These are phyloP conservation scores for Calliphora vomitoria DNA, from an alignment of 2,888 invertebrate species.

Conservation along the genomic window DNA sequence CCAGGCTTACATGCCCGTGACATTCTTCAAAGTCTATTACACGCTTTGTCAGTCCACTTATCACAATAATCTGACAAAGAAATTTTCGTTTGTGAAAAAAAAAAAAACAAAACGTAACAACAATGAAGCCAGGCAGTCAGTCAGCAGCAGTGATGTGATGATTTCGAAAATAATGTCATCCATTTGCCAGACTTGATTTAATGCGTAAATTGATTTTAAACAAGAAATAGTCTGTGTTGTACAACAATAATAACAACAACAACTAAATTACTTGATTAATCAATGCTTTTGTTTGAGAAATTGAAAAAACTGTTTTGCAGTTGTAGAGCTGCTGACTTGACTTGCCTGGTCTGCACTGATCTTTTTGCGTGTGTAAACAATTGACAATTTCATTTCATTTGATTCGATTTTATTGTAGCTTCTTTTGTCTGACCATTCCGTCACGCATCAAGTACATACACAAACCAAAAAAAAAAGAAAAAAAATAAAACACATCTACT, in stretches of 20 bases:
- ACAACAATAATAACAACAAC: slow-evolving; percentile 55
- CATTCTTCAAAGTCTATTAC: slow-evolving; percentile 42
- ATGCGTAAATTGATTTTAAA: slow-evolving; percentile 71
- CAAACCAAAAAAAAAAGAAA: background rate
- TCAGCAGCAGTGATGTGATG: slow-evolving; percentile 35
- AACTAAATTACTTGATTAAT: slow-evolving; percentile 74
- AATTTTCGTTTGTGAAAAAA: slow-evolving; percentile 1
- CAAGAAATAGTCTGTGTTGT: slow-evolving; percentile 62
- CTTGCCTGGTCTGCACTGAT: background rate
- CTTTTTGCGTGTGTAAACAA: slow-evolving; percentile 59
- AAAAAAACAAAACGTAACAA: background rate
- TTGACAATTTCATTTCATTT: slow-evolving; percentile 73
- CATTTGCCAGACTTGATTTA: slow-evolving; percentile 69
- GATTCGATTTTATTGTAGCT: slow-evolving; percentile 63
- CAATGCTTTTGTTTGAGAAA: slow-evolving; percentile 70
- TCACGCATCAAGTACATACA: slow-evolving; percentile 63
- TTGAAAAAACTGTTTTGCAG: slow-evolving; percentile 45
- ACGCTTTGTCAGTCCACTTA: slow-evolving; percentile 56
- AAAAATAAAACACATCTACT: slow-evolving; percentile 5
- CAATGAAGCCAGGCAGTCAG: background rate
- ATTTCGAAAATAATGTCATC: slow-evolving; percentile 66
- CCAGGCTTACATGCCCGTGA: background rate
- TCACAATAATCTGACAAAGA: slow-evolving; percentile 47
- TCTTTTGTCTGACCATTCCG: slow-evolving; percentile 67
- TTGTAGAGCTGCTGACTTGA: slow-evolving; percentile 22